Conservation (phyloP, 2,113 vertebrate genomes). For the Hippocampus barbouri region DNA sequence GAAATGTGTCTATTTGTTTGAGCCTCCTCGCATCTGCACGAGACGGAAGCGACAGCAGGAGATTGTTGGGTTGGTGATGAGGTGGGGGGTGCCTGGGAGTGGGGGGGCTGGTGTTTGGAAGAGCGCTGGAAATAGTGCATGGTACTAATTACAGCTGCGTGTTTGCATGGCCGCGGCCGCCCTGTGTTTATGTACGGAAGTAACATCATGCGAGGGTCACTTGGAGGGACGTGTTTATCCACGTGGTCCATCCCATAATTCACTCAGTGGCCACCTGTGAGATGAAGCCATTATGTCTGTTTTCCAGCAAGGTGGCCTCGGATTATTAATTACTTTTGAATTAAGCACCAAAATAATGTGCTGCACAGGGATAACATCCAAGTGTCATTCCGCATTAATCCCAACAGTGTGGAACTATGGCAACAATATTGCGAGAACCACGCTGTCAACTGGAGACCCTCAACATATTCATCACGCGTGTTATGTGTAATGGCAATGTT, state of each 20-base stretch:
- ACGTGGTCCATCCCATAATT: constrained; percentile 40
- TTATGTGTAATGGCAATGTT: neutral
- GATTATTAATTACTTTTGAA: constrained; percentile 2
- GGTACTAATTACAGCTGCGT: constrained; percentile 65
- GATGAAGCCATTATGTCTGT: constrained; percentile 1
- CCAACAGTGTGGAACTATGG: neutral
- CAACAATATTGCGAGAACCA: neutral
- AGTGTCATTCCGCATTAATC: neutral
- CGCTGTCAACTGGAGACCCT: neutral
- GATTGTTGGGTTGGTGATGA: constrained; percentile 25
- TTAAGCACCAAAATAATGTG: neutral
- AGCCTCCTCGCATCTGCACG: constrained; percentile 70
- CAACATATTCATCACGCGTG: neutral
- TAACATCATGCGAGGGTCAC: constrained; percentile 57
- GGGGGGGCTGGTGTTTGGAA: constrained; percentile 5
- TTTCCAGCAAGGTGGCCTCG: neutral
- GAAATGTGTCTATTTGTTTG: constrained; percentile 69
- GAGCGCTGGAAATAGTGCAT: constrained; percentile 48
- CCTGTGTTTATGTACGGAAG: constrained; percentile 59
- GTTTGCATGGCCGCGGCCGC: constrained; percentile 53
- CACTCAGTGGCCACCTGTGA: constrained; percentile 6
- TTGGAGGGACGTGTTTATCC: constrained; percentile 50
- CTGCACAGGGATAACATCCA: neutral
- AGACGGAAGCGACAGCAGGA: constrained; percentile 47
- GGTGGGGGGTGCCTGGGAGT: neutral